Evolutionary conservation across 2,888 invertebrate genomes (phyloP).

Genomic region (Selenia dentaria): DNA sequence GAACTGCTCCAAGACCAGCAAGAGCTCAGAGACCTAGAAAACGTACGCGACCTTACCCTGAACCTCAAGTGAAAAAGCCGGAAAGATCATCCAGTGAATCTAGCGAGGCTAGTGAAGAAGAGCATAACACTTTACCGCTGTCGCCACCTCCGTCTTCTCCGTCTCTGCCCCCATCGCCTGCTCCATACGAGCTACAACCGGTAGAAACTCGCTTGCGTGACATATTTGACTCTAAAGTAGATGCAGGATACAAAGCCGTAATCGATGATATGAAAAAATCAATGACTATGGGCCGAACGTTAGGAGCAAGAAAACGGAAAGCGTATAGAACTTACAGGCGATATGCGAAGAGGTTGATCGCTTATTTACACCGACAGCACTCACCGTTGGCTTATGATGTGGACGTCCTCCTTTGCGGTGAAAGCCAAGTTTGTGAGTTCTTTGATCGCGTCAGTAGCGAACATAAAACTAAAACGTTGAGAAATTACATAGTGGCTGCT

Average conservation of each 20-base stretch:
- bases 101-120: constrained; percentile 80
- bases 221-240: constrained; percentile 79
- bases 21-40: constrained; percentile 66
- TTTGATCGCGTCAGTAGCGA: constrained; percentile 75
- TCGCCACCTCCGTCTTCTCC: constrained; percentile 78
- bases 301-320: constrained; percentile 76
- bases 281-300: constrained; percentile 78
- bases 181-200: constrained; percentile 75
- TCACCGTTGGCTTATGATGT: constrained; percentile 80
- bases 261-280: constrained; percentile 83
- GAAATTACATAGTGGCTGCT: constrained; percentile 79
- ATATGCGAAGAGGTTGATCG: constrained; percentile 77
- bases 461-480: constrained; percentile 77
- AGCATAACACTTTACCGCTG: constrained; percentile 69
- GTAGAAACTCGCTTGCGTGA: constrained; percentile 74
- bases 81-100: constrained; percentile 75
- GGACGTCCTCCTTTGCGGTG: constrained; percentile 75
- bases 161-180: constrained; percentile 72
- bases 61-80: constrained; percentile 57
- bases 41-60: constrained; percentile 67
- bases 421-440: constrained; percentile 76
- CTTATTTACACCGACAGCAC: constrained; percentile 76
- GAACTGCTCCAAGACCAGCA: constrained; percentile 74
- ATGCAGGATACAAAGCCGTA: constrained; percentile 81
- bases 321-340: constrained; percentile 77